phyloP scores from a whole-genome alignment of 2,113 vertebrate species.

The Pungitius pungitius region DNA sequence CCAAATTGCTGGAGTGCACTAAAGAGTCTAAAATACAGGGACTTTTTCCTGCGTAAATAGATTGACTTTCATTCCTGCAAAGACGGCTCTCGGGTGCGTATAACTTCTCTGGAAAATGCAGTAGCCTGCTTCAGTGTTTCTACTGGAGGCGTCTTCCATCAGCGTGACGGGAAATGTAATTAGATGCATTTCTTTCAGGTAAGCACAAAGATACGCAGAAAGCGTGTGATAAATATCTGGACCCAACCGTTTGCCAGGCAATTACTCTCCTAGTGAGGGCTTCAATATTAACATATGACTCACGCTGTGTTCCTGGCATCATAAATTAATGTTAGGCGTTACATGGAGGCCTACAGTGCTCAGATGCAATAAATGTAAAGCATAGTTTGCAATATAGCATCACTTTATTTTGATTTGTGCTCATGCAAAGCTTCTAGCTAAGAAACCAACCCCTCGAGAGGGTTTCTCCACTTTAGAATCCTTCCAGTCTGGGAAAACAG shows the following conservation, averaged over 20 bases:
- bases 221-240: constrained; percentile 42
- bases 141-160: constrained; percentile 20
- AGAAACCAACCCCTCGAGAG: constrained; percentile 15
- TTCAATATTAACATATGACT: constrained; percentile 43
- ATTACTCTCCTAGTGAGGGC: constrained; percentile 38
- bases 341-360: constrained; percentile 29
- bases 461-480: constrained; percentile 18
- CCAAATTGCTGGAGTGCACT: constrained; percentile 42
- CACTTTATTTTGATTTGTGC: constrained; percentile 52
- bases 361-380: constrained; percentile 27
- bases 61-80: background rate
- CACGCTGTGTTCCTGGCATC: constrained; percentile 26
- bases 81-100: background rate
- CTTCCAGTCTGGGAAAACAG: constrained; percentile 42
- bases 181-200: constrained; percentile 28
- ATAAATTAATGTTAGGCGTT: constrained; percentile 37
- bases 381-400: constrained; percentile 30
- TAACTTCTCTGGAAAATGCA: constrained; percentile 1
- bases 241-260: constrained; percentile 11
- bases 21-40: background rate
- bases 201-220: constrained; percentile 14
- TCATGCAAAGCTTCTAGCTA: constrained; percentile 20
- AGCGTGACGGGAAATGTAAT: constrained; percentile 18
- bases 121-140: constrained; percentile 15
- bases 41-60: background rate